These are phyloP conservation scores for Alethe castanea DNA, from an alignment of 2,113 vertebrate species.

Conservation along the genomic window DNA sequence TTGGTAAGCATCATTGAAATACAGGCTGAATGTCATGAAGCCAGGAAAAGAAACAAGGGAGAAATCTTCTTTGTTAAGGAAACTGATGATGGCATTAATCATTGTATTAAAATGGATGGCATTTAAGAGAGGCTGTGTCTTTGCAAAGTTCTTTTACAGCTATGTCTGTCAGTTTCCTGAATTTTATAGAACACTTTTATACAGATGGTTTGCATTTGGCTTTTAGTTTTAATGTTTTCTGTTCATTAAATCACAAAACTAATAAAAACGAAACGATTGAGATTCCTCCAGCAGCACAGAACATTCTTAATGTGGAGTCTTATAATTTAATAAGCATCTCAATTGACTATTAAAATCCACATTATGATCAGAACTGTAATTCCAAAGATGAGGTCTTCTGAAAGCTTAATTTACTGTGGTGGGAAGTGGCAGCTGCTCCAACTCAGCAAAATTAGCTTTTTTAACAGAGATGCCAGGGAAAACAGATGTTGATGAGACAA, in stretches of 20 bases:
- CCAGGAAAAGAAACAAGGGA: neutral
- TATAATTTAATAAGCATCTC: conserved; percentile 64
- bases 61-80: neutral
- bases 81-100: neutral
- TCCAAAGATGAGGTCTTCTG: conserved; percentile 52
- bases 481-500: conserved; percentile 41
- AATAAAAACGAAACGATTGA: conserved; percentile 24
- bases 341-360: conserved; percentile 56
- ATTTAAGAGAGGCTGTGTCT: neutral
- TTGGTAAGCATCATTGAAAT: neutral
- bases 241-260: conserved; percentile 56
- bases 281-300: conserved; percentile 1
- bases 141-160: conserved; percentile 17
- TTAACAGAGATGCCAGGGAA: conserved; percentile 29
- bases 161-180: neutral
- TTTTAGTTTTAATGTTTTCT: conserved; percentile 54
- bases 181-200: conserved; percentile 26
- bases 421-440: conserved; percentile 51
- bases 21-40: neutral
- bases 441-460: conserved; percentile 37
- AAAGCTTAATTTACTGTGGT: conserved; percentile 58
- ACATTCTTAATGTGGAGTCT: neutral
- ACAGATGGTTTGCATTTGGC: conserved; percentile 50
- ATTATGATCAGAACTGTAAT: conserved; percentile 56
- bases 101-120: neutral